These are phyloP conservation scores for Euclidia mi DNA, from an alignment of 2,888 invertebrate genomes.

Conservation along the genomic window DNA sequence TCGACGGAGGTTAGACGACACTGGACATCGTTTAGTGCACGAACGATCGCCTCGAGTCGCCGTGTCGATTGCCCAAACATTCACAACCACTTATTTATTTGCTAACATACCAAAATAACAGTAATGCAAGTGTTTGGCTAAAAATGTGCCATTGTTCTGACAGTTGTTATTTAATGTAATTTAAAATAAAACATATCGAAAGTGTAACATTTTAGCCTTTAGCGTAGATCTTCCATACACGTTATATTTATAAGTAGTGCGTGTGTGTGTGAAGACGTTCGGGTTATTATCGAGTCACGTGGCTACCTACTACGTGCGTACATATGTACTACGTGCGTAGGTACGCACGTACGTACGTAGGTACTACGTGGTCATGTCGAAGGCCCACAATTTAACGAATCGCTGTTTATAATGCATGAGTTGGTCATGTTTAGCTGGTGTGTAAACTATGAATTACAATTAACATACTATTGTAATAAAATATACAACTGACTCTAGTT, in stretches of 20 bases:
- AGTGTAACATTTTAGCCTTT: slow-evolving; percentile 87
- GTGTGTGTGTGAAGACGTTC: slow-evolving; percentile 68
- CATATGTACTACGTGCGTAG: no score
- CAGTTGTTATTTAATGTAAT: slow-evolving; percentile 84
- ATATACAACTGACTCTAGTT: slow-evolving; percentile 88
- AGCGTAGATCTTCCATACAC: slow-evolving; percentile 89
- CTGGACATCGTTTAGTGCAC: slow-evolving; percentile 12
- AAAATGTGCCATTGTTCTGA: slow-evolving; percentile 84
- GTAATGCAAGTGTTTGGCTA: slow-evolving; percentile 70
- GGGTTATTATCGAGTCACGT: slow-evolving; percentile 58
- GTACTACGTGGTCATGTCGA: slow-evolving; percentile 1
- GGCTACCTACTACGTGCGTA: slow-evolving; percentile 15
- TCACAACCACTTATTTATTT: slow-evolving; percentile 55
- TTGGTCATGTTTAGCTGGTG: slow-evolving; percentile 73
- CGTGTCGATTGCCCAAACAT: slow-evolving; percentile 39
- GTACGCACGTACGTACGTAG: slow-evolving; percentile 16
- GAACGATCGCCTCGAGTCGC: slow-evolving; percentile 30
- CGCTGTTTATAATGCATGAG: slow-evolving; percentile 70
- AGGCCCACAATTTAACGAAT: slow-evolving; percentile 56
- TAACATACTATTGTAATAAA: slow-evolving; percentile 76
- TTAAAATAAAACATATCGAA: slow-evolving; percentile 86
- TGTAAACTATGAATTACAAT: slow-evolving; percentile 77
- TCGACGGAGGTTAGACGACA: slow-evolving; percentile 24
- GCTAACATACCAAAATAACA: slow-evolving; percentile 69
- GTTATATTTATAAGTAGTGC: slow-evolving; percentile 74